Evolutionary conservation across 2,888 invertebrate genomes (phyloP), one percentile per base, ranked within the genome.

Genomic region (Diarsia dahlii): DNA sequence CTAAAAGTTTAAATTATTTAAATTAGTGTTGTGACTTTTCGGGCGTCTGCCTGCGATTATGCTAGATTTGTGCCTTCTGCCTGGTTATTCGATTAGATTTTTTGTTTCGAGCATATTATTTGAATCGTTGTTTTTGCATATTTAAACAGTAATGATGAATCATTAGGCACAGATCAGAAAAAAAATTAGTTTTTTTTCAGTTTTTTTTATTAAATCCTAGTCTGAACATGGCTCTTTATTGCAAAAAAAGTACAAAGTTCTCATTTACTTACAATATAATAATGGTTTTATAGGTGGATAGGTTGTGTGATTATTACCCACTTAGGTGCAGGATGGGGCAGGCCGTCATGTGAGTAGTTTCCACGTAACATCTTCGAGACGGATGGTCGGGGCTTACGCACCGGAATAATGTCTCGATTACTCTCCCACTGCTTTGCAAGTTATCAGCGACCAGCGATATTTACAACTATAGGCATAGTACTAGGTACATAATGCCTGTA

Each of bases 341-440:
- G 83, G 83, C 84, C 82, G 82, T 85, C 88, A 86, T 88, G 89
- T 86, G 90, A 92, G 91, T 90, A 92, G 91, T 92, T 94, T 94
- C 90, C 92, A 90, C 90, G 90, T 92, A 90, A 89, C 91, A 85
- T 91, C 89, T 88, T 90, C 87, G 91, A 84, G 90, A 90, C 86
- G 92, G 91, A 89, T 92, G 92, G 92, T 90, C 90, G 92, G 90
- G 87, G 88, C 91, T 91, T 92, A 93, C 92, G 90, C 91, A 92
- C 92, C 91, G 94, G 92, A 94, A 94, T 95, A 94, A 95, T 94
- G 92, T 92, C 93, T 93, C 93, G 94, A 95, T 95, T 94, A 93
- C 92, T 88, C 85, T 87, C 86, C 81, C 78, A 78, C 69, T 80
- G 64, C 73, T 88, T 70, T 70, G 15, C 78, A 91, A 91, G 79